phyloP scores from a whole-genome alignment of 1,140 invertebrate genomes.

The Bombus waltoni region DNA sequence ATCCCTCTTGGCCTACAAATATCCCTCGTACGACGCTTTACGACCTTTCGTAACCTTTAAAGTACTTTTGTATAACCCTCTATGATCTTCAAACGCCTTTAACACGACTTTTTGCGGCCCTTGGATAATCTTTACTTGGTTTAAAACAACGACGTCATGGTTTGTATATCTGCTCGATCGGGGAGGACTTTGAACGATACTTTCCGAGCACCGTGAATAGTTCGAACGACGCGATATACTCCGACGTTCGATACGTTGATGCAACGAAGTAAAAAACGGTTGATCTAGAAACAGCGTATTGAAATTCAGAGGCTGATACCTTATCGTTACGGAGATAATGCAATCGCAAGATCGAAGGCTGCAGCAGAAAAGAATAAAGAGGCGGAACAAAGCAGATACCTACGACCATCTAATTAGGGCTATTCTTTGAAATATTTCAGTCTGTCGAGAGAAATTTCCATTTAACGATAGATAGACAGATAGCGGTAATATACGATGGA shows the following conservation, averaged over 20 bases:
- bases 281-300: background rate
- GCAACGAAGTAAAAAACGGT: background rate
- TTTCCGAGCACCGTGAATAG: background rate
- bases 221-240: background rate
- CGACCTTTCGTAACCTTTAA: background rate
- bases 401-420: background rate
- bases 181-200: background rate
- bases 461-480: background rate
- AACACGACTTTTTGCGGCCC: too few relatives aligned
- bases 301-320: background rate
- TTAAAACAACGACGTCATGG: too few relatives aligned
- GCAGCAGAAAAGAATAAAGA: background rate
- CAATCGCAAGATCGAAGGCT: background rate
- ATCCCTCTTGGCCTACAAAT: background rate
- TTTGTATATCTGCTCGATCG: too few relatives aligned
- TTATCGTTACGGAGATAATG: background rate
- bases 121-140: too few relatives aligned
- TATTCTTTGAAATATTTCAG: background rate
- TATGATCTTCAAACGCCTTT: too few relatives aligned
- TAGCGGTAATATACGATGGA: slow-evolving; percentile 5
- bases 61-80: background rate
- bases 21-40: background rate
- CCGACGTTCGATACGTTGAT: too few relatives aligned
- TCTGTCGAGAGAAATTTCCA: background rate
- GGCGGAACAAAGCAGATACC: too few relatives aligned